Evolutionary conservation across 1,140 invertebrate species (phyloP).

Genomic region (Trypoxylus dichotomus): DNA sequence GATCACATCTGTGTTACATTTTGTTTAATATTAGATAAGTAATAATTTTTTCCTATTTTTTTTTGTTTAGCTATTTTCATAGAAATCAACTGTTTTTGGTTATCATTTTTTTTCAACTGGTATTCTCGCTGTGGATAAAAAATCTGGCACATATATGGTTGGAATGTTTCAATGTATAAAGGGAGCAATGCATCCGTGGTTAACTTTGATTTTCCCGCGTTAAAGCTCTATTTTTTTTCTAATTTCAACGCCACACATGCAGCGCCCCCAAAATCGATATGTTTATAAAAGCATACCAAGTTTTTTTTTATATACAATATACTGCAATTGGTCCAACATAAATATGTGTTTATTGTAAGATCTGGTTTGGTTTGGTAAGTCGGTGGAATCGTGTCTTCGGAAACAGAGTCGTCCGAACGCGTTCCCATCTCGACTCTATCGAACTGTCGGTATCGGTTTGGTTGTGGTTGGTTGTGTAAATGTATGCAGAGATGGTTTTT

Average conservation of each 20-base stretch:
- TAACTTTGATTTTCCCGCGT: constrained; percentile 14
- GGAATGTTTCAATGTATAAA: constrained; percentile 54
- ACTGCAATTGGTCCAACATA: constrained; percentile 55
- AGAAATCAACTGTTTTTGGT: constrained; percentile 30
- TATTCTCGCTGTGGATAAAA: constrained; percentile 52
- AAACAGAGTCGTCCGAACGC: not conserved
- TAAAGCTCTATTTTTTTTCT: not conserved
- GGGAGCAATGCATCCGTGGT: constrained; percentile 25
- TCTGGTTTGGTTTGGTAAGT: constrained; percentile 48
- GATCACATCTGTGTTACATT: constrained; percentile 41
- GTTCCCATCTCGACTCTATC: constrained; percentile 33
- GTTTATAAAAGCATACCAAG: constrained; percentile 54
- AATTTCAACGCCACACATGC: not conserved
- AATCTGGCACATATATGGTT: constrained; percentile 58
- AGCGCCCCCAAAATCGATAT: constrained; percentile 50
- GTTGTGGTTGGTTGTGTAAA: constrained; percentile 54
- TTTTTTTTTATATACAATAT: constrained; percentile 51
- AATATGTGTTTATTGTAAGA: constrained; percentile 53
- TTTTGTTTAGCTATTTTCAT: constrained; percentile 14
- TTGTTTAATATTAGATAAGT: constrained; percentile 4
- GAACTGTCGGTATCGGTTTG: constrained; percentile 56
- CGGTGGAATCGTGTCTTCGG: constrained; percentile 28
- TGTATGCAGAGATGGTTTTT: constrained; percentile 34
- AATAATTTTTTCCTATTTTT: constrained; percentile 10
- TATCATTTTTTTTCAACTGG: constrained; percentile 38